Evolutionary conservation across 1,140 invertebrate genomes (phyloP), one percentile per base, ranked within the genome.

Genomic region (Latrodectus geometricus): DNA sequence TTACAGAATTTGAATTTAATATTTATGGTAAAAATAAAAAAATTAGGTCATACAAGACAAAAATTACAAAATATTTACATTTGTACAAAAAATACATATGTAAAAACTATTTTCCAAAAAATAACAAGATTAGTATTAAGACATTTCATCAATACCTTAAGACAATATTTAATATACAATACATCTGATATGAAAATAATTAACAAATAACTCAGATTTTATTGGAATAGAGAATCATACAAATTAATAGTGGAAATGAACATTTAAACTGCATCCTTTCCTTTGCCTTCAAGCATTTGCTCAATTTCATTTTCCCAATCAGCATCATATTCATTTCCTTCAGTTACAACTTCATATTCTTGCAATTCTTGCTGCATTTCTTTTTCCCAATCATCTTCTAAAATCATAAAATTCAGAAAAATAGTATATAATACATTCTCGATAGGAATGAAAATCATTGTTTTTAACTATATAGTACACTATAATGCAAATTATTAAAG

Each of bases 301-400:
- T 93, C 92, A 88, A 93, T 93, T 88, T 93, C 92, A 82, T 92
- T 90, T 89, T 93, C 93, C 91, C 93, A 92, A 87, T 93, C 93
- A 23, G 89, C 88, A 81, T 93, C 93, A 49, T 85, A 81, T 12
- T 77, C 88, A 70, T 83, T 89, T 52, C 89, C 90, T 75, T 94
- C 94, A 50, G 91, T 92, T 11, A 97, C 95, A 82, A 97, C 95
- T 91, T 98, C 96, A 91, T 96, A 97, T 90, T 97, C 96, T 91
- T 97, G 96, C 88, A 97, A 93, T 92, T 97, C 96, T 74, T 95
- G 95, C 91, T 97, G 96, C 90, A 97, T 92, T 92, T 97, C 96
- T 90, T 95, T 95, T 92, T 97, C 96, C 96, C 96, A 97, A 92
- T 97, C 95, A 92, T 97, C 95, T 93, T 96, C 95, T 94, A 79